These are phyloP conservation scores for Bruchidius siliquastri DNA, from an alignment of 2,888 invertebrate genomes.

Conservation along the genomic window DNA sequence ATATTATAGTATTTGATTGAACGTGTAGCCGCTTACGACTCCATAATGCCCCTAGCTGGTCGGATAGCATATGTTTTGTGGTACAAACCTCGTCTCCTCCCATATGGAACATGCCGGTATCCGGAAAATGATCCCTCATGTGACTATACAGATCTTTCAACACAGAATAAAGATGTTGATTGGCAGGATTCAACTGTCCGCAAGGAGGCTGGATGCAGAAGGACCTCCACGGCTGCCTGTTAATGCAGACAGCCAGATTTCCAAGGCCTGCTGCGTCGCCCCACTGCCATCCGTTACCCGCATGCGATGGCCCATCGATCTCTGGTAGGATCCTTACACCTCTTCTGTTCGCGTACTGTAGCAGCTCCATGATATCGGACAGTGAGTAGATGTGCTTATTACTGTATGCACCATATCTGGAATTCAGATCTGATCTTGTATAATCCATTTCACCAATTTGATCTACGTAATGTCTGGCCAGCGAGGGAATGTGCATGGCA, in stretches of 20 bases:
- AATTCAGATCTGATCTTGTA: too few species aligned
- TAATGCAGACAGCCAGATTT: constrained; percentile 62
- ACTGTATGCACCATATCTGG: constrained; percentile 71
- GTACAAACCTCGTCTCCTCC: constrained; percentile 75
- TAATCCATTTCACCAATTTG: too few species aligned
- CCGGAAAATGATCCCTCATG: constrained; percentile 55
- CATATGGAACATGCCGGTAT: constrained; percentile 66
- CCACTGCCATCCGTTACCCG: constrained; percentile 84
- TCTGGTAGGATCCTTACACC: constrained; percentile 85
- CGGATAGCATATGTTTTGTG: background rate
- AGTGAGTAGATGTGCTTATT: constrained; percentile 63
- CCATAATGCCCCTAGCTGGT: too few species aligned
- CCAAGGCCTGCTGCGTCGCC: constrained; percentile 58
- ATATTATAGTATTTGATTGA: too few species aligned
- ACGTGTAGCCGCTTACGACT: too few species aligned
- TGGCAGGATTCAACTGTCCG: constrained; percentile 77
- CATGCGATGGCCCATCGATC: constrained; percentile 84
- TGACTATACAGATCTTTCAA: constrained; percentile 67
- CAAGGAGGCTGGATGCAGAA: constrained; percentile 80
- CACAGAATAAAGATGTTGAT: constrained; percentile 63
- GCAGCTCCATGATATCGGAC: constrained; percentile 61
- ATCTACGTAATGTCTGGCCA: too few species aligned
- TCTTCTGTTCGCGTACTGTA: constrained; percentile 70
- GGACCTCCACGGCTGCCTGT: constrained; percentile 64
- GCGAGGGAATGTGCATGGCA: too few species aligned